Base-by-base conservation (phyloP, 2,888 invertebrate species). In the Myopa tessellatipennis region DNA sequence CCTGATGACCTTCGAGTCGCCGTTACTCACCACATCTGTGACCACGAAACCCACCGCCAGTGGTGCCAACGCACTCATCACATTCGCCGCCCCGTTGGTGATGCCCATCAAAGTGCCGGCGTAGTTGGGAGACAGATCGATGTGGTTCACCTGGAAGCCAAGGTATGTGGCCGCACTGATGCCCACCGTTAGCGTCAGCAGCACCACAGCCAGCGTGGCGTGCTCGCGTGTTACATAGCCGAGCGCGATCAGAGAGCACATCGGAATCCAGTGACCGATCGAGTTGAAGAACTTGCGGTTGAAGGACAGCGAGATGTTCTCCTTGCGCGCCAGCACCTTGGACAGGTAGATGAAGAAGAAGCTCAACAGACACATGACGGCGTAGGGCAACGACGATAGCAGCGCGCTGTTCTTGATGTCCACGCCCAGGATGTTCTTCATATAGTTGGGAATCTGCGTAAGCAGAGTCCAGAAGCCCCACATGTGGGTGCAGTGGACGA, bases 21-120 rank as follows among this genome's bases (percentile, higher is more conserved):
- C 36, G 38, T 26, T 75, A 83, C 91, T 88, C 88, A 95, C 95
- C 90, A 92, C 90, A 86, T 95, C 92, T 4, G 89, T 88, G 0
- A 95, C 92, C 4, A 96, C 91, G 6, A 92, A 85, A 3, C 94
- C 93, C 0, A 94, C 94, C 18, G 93, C 91, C 7, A 95, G 89
- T 0, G 96, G 96, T 0, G 95, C 95, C 81, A 96, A 86, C 74
- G 95, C 93, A 70, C 95, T 94, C 88, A 94, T 93, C n/a, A 95
- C 90, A 85, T 94, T 95, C 0, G 95, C 94, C 0, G 92, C 90
- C 4, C 93, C 94, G 86, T 96, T 96, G 0, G 95, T 95, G 81
- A 96, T 92, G 4, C 96, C 96, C 95, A 96, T 95, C 83, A 96
- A 88, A 0, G 94, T 93, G 60, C 96, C 96, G 6, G 96, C 94